phyloP scores from a whole-genome alignment of 2,888 invertebrate species.

The Oxystoma pomonae region DNA sequence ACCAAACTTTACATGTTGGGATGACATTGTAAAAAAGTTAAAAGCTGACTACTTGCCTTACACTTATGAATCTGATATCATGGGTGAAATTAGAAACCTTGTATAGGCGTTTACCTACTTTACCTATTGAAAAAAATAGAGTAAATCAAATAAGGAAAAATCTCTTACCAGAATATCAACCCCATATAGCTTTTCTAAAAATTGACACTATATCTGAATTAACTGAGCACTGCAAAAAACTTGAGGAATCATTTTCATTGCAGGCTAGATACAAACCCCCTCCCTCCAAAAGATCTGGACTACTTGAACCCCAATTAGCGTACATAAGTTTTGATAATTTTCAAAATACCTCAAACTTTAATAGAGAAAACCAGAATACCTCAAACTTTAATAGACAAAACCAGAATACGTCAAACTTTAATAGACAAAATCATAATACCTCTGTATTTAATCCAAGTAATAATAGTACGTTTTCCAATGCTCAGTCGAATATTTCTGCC shows the following conservation, averaged over 20 bases:
- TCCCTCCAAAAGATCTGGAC: constrained; percentile 13
- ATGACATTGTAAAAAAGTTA: neutral
- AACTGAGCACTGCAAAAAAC: neutral
- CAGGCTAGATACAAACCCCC: constrained; percentile 23
- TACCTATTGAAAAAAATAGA: neutral
- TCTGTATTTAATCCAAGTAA: neutral
- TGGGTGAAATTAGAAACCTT: neutral
- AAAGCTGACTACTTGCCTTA: neutral
- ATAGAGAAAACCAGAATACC: neutral
- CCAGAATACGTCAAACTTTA: neutral
- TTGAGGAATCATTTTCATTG: constrained; percentile 1
- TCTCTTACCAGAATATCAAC: constrained; percentile 4
- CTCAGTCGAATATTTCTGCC: neutral
- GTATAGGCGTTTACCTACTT: neutral
- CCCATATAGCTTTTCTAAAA: neutral
- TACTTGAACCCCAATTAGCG: neutral
- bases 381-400: neutral
- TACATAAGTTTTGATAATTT: neutral
- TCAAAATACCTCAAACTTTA: neutral
- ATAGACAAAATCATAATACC: neutral
- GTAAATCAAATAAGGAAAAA: constrained; percentile 3
- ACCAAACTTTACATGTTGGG: constrained; percentile 2
- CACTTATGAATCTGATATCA: neutral
- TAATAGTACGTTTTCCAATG: neutral
- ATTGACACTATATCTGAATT: neutral